Evolutionary conservation across 2,888 invertebrate genomes (phyloP).

Genomic region (Monoplex corrugatus): DNA sequence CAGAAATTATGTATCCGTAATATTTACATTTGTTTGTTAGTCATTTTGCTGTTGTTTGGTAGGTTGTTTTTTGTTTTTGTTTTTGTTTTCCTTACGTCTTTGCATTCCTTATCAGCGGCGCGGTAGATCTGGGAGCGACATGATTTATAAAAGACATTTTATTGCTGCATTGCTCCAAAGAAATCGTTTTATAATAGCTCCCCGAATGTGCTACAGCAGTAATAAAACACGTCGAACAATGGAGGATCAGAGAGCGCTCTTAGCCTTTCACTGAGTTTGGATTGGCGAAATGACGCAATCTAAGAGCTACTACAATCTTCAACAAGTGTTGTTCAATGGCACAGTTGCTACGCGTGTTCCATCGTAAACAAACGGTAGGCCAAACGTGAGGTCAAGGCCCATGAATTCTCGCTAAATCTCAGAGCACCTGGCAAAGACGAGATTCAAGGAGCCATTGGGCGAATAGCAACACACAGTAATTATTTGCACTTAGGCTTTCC

Average conservation of each 20-base stretch:
- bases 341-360: conserved; percentile 40
- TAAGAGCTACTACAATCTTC: too few species aligned
- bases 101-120: too few species aligned
- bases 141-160: too few species aligned
- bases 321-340: neutral
- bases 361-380: conserved; percentile 44
- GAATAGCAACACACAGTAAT: conserved; percentile 64
- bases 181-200: neutral
- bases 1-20: too few species aligned
- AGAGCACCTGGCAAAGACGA: conserved; percentile 62
- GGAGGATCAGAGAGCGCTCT: too few species aligned
- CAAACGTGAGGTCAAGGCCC: conserved; percentile 58
- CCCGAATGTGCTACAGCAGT: neutral
- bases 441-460: conserved; percentile 62
- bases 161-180: neutral
- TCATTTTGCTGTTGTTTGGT: too few species aligned
- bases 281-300: too few species aligned
- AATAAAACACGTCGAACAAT: neutral
- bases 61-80: too few species aligned
- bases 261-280: too few species aligned
- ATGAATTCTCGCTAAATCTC: conserved; percentile 61
- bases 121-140: too few species aligned
- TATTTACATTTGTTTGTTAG: too few species aligned
- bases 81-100: too few species aligned
- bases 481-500: conserved; percentile 55